These are phyloP conservation scores for Leptonema lineaticorne DNA, from an alignment of 1,140 invertebrate species.

Conservation along the genomic window DNA sequence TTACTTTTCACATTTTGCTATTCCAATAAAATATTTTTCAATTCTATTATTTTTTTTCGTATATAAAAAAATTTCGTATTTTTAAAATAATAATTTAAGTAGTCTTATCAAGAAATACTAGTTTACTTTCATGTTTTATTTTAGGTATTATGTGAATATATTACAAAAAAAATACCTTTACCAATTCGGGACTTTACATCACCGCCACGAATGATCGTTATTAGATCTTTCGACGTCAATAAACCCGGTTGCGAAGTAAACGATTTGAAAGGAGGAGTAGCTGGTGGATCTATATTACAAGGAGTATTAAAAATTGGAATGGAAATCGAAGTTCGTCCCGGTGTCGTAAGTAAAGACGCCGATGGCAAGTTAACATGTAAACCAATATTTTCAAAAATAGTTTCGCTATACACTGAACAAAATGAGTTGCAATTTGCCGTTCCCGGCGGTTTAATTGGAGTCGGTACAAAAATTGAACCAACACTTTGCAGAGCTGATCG, in stretches of 20 bases:
- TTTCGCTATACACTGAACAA: conserved; percentile 98
- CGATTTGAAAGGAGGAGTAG: conserved; percentile 97
- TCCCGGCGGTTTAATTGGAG: conserved; percentile 97
- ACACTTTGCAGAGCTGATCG: conserved; percentile 97
- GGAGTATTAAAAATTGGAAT: conserved; percentile 88
- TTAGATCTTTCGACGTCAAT: conserved; percentile 99
- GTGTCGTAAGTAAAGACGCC: conserved; percentile 92
- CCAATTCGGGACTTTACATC: conserved; percentile 94
- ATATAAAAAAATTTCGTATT: too few relatives aligned
- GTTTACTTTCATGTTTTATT: too few relatives aligned
- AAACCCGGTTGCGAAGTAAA: conserved; percentile 99
- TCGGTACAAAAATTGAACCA: conserved; percentile 99
- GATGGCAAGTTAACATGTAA: conserved; percentile 95
- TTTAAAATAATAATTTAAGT: background rate
- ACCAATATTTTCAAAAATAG: conserved; percentile 95
- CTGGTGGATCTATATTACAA: conserved; percentile 95
- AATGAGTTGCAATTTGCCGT: conserved; percentile 99
- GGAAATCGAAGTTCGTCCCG: conserved; percentile 81
- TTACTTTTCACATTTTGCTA: too few relatives aligned
- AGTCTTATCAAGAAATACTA: too few relatives aligned
- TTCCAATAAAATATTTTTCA: too few relatives aligned
- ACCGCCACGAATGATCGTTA: conserved; percentile 95
- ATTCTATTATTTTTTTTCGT: too few relatives aligned
- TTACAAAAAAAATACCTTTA: conserved; percentile 97
- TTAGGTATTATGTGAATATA: conserved; percentile 92